phyloP scores from a whole-genome alignment of 2,113 vertebrate genomes.

The Oreochromis niloticus region DNA sequence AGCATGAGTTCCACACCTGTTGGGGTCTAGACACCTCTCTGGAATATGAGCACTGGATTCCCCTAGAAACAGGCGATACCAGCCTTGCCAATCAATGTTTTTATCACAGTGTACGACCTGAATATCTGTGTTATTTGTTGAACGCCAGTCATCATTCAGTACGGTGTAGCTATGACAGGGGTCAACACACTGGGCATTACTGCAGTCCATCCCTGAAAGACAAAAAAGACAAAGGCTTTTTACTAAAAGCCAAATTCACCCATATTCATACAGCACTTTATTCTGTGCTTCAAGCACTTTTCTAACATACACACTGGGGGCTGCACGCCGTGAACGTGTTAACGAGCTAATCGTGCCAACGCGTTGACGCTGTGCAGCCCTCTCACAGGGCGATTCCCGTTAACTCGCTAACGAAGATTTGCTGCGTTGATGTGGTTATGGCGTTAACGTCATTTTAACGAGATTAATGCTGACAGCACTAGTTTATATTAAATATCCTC shows the following conservation, averaged over 20 bases:
- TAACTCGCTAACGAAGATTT: accelerated
- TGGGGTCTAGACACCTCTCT: background rate
- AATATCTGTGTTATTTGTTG: background rate
- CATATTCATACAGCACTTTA: background rate
- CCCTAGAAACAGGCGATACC: background rate
- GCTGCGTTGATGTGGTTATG: background rate
- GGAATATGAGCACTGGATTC: background rate
- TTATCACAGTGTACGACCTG: background rate
- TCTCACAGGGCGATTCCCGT: background rate
- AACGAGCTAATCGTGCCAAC: accelerated
- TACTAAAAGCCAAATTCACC: background rate
- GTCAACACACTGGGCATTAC: background rate
- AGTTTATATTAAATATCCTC: background rate
- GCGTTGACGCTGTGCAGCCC: accelerated
- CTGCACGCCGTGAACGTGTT: background rate
- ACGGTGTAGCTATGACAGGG: background rate
- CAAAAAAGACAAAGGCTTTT: background rate
- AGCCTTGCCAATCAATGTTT: background rate
- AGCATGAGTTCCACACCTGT: background rate
- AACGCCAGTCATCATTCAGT: background rate
- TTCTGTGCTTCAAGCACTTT: background rate
- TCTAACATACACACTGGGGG: background rate
- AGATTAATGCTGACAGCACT: background rate
- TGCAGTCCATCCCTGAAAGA: background rate
- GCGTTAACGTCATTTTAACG: background rate